Evolutionary conservation across 2,113 vertebrate genomes (phyloP), one percentile per base, ranked within the genome.

Genomic region (Datnioides undecimradiatus): DNA sequence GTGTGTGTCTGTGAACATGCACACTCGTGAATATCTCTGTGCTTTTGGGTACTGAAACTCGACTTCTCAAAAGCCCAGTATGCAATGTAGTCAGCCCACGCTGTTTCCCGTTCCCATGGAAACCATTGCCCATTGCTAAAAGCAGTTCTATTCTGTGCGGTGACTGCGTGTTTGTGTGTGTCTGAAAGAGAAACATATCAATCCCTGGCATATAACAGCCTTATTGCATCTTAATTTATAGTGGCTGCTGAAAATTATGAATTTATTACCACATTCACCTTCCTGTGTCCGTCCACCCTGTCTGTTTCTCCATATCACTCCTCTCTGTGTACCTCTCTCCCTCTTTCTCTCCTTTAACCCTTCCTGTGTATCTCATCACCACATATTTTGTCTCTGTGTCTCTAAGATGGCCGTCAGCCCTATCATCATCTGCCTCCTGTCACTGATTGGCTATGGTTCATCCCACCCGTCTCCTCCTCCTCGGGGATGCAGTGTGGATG

Each of bases 401-500:
- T 88, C 73, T 83, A 92, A 91, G 92, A 95, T 95, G 95, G 86
- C 90, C 13, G 49, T 93, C 78, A 75, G 80, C 70, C 79, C 86
- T 25, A 55, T 95, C 68, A 85, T 96, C 90, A 87, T 97, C 91
- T 90, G 96, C 89, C 94, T 98, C 80, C 91, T 98, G 84, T 92
- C 93, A 2, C 86, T 96, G 86, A 93, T 96, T 63, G 92, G 93
- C 80, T 95, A 91, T 21, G 94, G 95, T 73, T 95, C 95, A 8
- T 95, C 96, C 0, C 95, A 97, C 23, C 79, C 84, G 4, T 81
- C 89, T 6, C 85, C 89, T 23, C 87, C 94, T 79, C 96, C 98
- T 0, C 93, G 95, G 52, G 98, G 98, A 14, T 99, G 98, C 0
- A 95, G 97, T 2, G 89, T 96, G 83, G 94, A 96, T 27, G 95